Percentiles rank a stretch among this genome's conserved stretches.
Conservation (phyloP, 2,888 invertebrate genomes). For the Sipunculus nudus region DNA sequence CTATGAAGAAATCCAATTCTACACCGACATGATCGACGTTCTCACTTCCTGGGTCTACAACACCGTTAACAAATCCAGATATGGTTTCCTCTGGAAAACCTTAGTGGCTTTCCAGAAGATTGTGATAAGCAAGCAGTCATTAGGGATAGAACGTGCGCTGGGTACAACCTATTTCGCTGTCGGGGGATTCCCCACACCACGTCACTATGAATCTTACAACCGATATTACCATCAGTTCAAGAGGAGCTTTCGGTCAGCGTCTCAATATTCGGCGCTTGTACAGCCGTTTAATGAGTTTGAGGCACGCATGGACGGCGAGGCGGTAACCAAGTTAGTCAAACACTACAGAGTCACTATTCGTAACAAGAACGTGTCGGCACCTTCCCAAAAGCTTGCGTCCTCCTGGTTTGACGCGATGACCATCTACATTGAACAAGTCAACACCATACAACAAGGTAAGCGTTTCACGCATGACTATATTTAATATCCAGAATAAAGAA, state of each 20-base stretch:
- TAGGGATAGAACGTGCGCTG: slow-evolving; percentile 85
- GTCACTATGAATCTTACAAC: slow-evolving; percentile 81
- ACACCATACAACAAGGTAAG: too few relatives aligned
- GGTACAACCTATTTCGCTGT: slow-evolving; percentile 88
- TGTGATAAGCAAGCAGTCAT: slow-evolving; percentile 85
- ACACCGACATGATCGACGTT: too few relatives aligned
- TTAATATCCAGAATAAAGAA: slow-evolving; percentile 84
- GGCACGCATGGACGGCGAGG: too few relatives aligned
- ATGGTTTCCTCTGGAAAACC: slow-evolving; percentile 50
- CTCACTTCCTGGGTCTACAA: too few relatives aligned
- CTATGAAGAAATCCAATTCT: too few relatives aligned
- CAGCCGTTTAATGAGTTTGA: slow-evolving; percentile 72
- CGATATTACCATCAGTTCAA: slow-evolving; percentile 83
- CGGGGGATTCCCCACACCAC: slow-evolving; percentile 74
- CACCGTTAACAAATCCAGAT: too few relatives aligned
- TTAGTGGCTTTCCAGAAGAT: slow-evolving; percentile 88
- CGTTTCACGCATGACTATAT: too few relatives aligned
- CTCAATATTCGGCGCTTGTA: slow-evolving; percentile 84
- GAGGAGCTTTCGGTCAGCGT: slow-evolving; percentile 82
- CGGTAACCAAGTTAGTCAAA: too few relatives aligned
- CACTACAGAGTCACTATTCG: slow-evolving; percentile 1
- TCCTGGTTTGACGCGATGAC: slow-evolving; percentile 87
- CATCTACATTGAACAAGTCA: slow-evolving; percentile 82
- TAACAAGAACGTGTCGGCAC: slow-evolving; percentile 68
- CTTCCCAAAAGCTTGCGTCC: slow-evolving; percentile 79